Conservation (phyloP, 2,113 vertebrate species). For the Grallaria varia region DNA sequence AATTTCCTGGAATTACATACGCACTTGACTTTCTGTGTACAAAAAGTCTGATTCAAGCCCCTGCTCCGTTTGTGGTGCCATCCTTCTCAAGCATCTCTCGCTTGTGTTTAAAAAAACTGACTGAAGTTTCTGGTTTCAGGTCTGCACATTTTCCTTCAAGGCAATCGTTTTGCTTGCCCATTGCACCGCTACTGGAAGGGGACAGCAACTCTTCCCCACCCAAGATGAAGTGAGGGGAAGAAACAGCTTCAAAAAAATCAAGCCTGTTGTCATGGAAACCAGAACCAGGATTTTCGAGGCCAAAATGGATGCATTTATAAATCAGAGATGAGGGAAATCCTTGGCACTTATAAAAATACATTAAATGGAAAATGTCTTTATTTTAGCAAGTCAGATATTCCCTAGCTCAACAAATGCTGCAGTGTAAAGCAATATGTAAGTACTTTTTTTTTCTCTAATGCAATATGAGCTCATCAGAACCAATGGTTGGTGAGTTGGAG, state of each 20-base stretch:
- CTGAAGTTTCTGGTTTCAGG: not conserved
- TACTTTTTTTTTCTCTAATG: not conserved
- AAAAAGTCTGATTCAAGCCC: not conserved
- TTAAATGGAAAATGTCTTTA: not conserved
- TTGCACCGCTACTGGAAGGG: not conserved
- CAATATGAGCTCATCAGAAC: not conserved
- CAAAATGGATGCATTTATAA: slow-evolving; percentile 6
- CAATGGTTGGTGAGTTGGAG: not conserved
- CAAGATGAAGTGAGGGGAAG: not conserved
- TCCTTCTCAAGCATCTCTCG: not conserved
- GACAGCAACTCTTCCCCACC: not conserved
- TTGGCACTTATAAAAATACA: not conserved
- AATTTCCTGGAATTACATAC: not conserved
- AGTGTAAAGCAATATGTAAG: not conserved
- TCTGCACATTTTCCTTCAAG: not conserved
- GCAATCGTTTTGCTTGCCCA: not conserved
- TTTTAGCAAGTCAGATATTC: not conserved
- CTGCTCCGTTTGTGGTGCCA: not conserved
- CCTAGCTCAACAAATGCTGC: not conserved
- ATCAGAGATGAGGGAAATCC: not conserved
- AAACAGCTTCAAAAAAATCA: slow-evolving; percentile 38
- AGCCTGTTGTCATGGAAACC: slow-evolving; percentile 54
- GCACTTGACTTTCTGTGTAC: not conserved
- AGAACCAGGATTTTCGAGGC: not conserved
- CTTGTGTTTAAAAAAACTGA: not conserved